phyloP scores from a whole-genome alignment of 2,888 invertebrate species.

The Tanytarsus gracilentus region DNA sequence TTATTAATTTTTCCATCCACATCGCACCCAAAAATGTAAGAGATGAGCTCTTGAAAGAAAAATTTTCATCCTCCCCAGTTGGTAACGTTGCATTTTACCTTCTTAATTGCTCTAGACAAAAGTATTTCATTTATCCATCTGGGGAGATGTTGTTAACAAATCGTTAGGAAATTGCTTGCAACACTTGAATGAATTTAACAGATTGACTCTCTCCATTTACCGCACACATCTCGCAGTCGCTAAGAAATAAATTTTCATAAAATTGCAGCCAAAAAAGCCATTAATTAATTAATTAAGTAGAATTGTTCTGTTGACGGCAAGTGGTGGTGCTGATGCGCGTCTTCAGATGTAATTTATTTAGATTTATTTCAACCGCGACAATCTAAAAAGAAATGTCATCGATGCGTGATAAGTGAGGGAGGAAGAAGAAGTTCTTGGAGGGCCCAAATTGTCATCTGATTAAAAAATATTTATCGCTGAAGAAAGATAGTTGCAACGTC shows the following conservation, averaged over 20 bases:
- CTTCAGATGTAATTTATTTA: slow-evolving; percentile 10
- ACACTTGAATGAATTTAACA: slow-evolving; percentile 18
- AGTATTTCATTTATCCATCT: too few species aligned
- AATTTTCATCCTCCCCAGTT: too few species aligned
- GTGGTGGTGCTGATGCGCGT: slow-evolving; percentile 21
- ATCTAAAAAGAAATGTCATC: neutral
- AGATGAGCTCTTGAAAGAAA: too few species aligned
- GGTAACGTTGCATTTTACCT: too few species aligned
- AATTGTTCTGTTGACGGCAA: neutral
- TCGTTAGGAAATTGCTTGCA: neutral
- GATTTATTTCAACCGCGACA: slow-evolving; percentile 25
- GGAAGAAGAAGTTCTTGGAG: slow-evolving; percentile 4
- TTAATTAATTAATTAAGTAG: slow-evolving; percentile 23
- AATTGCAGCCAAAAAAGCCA: slow-evolving; percentile 10
- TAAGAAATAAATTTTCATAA: neutral
- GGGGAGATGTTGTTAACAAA: neutral
- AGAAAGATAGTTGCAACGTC: neutral
- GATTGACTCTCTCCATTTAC: slow-evolving; percentile 1
- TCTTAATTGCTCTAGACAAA: too few species aligned
- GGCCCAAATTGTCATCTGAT: neutral
- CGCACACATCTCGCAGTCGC: neutral
- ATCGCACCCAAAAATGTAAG: too few species aligned
- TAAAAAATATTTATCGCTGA: neutral
- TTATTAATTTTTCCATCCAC: slow-evolving; percentile 3
- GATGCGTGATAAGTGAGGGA: neutral